These are phyloP conservation scores for Emys orbicularis DNA, from an alignment of 2,797 vertebrate species.

Conservation along the genomic window DNA sequence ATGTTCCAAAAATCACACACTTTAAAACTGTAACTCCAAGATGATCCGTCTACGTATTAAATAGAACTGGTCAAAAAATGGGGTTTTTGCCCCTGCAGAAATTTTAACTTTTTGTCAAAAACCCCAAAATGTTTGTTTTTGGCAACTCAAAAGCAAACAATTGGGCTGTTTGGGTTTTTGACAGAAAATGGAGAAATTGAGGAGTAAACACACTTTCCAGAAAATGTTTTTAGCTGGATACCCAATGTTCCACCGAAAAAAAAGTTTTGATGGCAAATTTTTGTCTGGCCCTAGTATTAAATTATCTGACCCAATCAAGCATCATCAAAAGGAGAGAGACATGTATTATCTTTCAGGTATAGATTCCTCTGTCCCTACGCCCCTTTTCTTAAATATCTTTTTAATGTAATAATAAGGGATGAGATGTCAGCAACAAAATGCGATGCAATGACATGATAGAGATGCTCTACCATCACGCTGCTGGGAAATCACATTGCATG, in stretches of 20 bases:
- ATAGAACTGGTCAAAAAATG: background rate
- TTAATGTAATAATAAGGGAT: background rate
- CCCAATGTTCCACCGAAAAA: background rate
- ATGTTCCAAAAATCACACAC: background rate
- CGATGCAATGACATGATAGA: constrained; percentile 32
- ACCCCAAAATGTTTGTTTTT: background rate
- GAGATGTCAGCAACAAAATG: background rate
- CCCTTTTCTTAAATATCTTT: background rate
- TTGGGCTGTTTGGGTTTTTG: background rate
- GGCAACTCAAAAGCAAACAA: background rate
- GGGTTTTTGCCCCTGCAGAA: background rate
- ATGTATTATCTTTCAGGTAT: background rate
- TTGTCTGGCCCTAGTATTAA: background rate
- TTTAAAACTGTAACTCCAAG: background rate
- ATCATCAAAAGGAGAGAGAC: background rate
- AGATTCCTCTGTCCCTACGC: background rate
- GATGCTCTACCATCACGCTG: background rate
- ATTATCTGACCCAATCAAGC: constrained; percentile 1
- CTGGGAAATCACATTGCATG: background rate
- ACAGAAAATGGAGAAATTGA: background rate
- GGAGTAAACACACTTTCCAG: background rate
- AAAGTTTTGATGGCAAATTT: constrained; percentile 24
- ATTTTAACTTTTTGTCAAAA: background rate
- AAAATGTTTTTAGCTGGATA: background rate
- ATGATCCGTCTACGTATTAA: background rate